Conservation (phyloP, 2,797 vertebrate species). For the Pseudotriccus pelzelni region DNA sequence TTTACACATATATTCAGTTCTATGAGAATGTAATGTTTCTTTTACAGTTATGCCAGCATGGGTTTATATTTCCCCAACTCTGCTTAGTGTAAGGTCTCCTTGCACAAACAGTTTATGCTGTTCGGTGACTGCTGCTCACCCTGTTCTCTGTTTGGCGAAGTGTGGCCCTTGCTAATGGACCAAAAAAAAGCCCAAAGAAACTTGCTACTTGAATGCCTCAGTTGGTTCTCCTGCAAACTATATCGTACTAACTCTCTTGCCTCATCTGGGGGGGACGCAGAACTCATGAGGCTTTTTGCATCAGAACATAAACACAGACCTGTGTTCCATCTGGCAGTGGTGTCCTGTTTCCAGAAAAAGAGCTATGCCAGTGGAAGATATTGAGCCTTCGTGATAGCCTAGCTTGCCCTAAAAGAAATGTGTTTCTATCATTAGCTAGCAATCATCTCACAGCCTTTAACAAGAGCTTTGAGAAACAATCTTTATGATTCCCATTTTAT, state of each 20-base stretch:
- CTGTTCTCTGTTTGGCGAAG: slow-evolving; percentile 13
- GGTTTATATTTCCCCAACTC: neutral
- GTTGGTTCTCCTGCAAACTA: neutral
- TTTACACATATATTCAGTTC: neutral
- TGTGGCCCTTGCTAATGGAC: neutral
- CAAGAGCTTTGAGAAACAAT: neutral
- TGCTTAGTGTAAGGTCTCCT: neutral
- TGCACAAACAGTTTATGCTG: neutral
- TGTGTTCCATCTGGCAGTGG: slow-evolving; percentile 20
- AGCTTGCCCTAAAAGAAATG: neutral
- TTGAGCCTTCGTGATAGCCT: neutral
- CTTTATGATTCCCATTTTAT: neutral
- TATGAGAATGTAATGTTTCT: neutral
- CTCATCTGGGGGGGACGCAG: neutral
- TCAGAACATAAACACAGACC: neutral
- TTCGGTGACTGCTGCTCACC: neutral
- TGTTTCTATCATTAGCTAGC: neutral
- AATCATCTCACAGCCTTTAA: neutral
- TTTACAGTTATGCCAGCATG: neutral
- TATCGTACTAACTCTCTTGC: neutral
- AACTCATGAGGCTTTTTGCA: neutral
- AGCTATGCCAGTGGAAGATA: neutral
- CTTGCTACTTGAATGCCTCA: neutral
- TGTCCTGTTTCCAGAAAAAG: slow-evolving; percentile 1
- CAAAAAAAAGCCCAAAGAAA: neutral